These are phyloP conservation scores for Alligator mississippiensis DNA, from an alignment of 2,113 vertebrate species.

Conservation along the genomic window DNA sequence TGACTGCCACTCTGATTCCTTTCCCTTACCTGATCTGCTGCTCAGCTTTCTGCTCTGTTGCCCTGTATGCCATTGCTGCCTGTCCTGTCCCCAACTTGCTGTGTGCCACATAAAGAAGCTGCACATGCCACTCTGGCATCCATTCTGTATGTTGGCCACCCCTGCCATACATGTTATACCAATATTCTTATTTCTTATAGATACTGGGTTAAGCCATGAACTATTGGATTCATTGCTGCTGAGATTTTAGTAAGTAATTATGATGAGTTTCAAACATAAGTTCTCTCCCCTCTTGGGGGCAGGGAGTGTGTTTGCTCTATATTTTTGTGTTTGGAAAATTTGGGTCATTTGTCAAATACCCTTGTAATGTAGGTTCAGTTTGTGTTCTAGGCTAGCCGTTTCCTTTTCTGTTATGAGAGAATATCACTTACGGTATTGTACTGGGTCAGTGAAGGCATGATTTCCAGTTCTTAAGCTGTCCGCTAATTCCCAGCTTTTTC, in stretches of 20 bases:
- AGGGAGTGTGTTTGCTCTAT: not conserved
- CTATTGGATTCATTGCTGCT: not conserved
- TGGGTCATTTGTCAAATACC: not conserved
- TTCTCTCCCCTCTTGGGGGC: not conserved
- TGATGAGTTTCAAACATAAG: not conserved
- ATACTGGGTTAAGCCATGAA: too few relatives aligned
- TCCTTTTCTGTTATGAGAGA: not conserved
- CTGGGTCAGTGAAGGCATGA: not conserved
- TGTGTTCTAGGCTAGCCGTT: not conserved
- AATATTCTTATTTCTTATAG: too few relatives aligned
- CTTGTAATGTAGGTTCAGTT: not conserved
- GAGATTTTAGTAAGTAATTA: not conserved
- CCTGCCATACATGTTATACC: too few relatives aligned
- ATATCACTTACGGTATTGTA: not conserved
- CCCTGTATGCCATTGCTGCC: too few relatives aligned
- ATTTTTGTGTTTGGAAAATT: not conserved
- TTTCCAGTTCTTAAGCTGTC: not conserved
- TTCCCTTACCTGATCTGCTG: too few relatives aligned
- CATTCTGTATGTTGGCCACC: too few relatives aligned
- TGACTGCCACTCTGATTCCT: too few relatives aligned
- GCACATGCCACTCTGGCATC: too few relatives aligned
- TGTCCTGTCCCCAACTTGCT: too few relatives aligned
- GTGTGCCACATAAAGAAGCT: too few relatives aligned
- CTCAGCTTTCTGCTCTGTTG: too few relatives aligned
- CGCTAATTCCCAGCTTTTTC: not conserved